Evolutionary conservation across 1,140 invertebrate genomes (phyloP).

Genomic region (Delia radicum): DNA sequence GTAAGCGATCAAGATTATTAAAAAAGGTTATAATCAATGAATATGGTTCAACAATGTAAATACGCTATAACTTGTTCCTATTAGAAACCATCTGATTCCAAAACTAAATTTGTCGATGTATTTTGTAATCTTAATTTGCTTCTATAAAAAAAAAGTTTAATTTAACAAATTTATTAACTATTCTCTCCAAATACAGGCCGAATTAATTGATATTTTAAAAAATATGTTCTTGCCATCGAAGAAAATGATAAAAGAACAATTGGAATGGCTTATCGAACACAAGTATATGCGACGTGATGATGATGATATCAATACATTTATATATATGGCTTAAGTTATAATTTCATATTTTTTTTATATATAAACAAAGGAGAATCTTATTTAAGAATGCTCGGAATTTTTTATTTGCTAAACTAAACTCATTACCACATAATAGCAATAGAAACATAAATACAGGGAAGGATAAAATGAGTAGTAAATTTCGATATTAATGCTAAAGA

Average conservation of each 20-base stretch:
- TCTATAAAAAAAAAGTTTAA: no score
- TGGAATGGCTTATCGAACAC: constrained; percentile 98
- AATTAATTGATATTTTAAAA: constrained; percentile 96
- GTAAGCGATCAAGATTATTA: no score
- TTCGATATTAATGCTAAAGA: no score
- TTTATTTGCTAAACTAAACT: background rate
- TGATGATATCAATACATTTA: constrained; percentile 96
- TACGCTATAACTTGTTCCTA: no score
- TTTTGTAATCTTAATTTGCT: background rate
- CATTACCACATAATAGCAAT: background rate
- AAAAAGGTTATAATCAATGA: no score
- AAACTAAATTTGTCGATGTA: no score
- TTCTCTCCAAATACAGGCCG: constrained; percentile 65
- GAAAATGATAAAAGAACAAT: constrained; percentile 99
- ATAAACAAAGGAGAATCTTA: background rate
- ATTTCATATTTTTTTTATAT: background rate
- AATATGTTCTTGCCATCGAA: constrained; percentile 99
- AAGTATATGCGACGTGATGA: constrained; percentile 97
- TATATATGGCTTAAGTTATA: constrained; percentile 86
- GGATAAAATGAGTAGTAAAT: background rate
- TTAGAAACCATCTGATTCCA: no score
- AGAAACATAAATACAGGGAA: background rate
- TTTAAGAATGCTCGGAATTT: background rate
- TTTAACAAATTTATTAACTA: no score
- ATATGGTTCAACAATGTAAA: no score